Conservation (phyloP, 2,888 invertebrate species). For the Agrochola lota region DNA sequence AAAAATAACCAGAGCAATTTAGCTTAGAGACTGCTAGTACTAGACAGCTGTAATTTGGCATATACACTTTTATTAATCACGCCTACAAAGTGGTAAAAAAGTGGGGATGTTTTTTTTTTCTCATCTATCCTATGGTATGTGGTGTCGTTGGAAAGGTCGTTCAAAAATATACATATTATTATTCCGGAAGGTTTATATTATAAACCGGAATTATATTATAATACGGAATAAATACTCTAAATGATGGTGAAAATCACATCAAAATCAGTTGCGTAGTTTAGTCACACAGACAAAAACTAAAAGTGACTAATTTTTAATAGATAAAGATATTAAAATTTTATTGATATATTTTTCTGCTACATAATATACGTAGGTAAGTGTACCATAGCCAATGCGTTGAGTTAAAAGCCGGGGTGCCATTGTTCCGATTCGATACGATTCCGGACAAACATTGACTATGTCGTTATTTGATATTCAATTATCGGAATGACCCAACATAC, state of each 20-base stretch:
- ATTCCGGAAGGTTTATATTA: too few species aligned
- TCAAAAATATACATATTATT: too few species aligned
- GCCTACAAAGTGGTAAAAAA: too few species aligned
- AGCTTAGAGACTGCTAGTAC: too few species aligned
- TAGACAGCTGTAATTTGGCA: too few species aligned
- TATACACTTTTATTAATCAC: too few species aligned
- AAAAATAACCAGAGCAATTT: too few species aligned
- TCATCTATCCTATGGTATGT: too few species aligned
- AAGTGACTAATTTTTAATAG: background rate
- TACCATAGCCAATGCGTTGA: conserved; percentile 37
- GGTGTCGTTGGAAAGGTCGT: too few species aligned
- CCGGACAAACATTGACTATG: conserved; percentile 60
- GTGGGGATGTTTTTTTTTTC: too few species aligned
- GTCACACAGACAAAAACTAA: background rate
- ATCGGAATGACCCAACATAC: conserved; percentile 60
- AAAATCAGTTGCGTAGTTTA: background rate
- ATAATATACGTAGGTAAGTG: conserved; percentile 6
- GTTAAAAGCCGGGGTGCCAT: conserved; percentile 61
- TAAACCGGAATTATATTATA: too few species aligned
- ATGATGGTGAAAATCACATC: background rate
- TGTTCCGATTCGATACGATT: conserved; percentile 49
- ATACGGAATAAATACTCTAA: background rate
- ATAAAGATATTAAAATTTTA: background rate
- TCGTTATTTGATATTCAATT: conserved; percentile 71
- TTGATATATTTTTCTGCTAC: conserved; percentile 5